Conservation (phyloP, 2,797 vertebrate genomes). For the Brachyrhaphis roseni region DNA sequence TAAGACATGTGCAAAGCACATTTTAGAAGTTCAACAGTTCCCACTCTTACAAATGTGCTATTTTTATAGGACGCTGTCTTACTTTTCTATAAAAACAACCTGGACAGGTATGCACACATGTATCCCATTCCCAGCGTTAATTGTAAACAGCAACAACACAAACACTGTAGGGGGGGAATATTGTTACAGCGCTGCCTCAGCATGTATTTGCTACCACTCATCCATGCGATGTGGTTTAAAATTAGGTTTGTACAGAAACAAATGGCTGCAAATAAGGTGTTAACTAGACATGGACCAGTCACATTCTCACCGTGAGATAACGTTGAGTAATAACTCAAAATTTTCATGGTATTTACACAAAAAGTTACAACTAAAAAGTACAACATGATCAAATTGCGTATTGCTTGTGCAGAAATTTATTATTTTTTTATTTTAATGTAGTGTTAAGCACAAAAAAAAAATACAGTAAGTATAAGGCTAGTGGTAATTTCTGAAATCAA, state of each 20-base stretch:
- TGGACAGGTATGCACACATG: constrained; percentile 58
- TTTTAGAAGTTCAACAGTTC: constrained; percentile 34
- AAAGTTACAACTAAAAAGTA: not conserved
- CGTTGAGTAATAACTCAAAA: not conserved
- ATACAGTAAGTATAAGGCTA: not conserved
- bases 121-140: constrained; percentile 21
- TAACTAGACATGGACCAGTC: not conserved
- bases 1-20: constrained; percentile 57
- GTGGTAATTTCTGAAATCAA: not conserved
- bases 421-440: not conserved
- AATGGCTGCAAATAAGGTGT: constrained; percentile 9
- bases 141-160: not conserved
- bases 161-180: not conserved
- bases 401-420: not conserved
- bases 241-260: not conserved
- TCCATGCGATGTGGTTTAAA: not conserved
- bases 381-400: not conserved
- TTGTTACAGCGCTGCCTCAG: constrained; percentile 19
- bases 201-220: not conserved
- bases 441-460: not conserved
- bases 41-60: constrained; percentile 16
- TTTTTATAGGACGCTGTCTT: constrained; percentile 2
- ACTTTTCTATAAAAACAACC: constrained; percentile 3
- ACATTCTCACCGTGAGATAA: not conserved
- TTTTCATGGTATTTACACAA: not conserved